These are phyloP conservation scores for Orthonevra nobilis DNA, from an alignment of 2,888 invertebrate species.

Conservation along the genomic window DNA sequence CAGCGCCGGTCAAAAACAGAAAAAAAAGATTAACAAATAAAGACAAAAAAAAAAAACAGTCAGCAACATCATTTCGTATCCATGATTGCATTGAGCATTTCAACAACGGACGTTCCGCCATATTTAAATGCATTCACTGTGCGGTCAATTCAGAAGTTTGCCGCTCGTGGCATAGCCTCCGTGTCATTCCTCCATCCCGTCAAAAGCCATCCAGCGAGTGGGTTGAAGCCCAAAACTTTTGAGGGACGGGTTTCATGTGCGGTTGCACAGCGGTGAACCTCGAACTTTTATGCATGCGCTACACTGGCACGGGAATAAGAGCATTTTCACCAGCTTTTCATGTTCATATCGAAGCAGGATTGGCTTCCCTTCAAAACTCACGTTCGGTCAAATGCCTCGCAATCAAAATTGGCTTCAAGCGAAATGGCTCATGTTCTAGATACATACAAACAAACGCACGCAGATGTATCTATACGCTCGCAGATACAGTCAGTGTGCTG, in stretches of 20 bases:
- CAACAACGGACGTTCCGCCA: conserved; percentile 6
- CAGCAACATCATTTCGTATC: conserved; percentile 20
- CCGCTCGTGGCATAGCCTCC: background rate
- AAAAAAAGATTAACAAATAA: conserved; percentile 20
- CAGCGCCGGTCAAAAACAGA: too few relatives aligned
- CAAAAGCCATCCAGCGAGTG: too few relatives aligned
- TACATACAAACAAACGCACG: conserved; percentile 7
- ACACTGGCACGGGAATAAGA: background rate
- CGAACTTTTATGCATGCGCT: conserved; percentile 33
- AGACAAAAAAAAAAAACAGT: background rate
- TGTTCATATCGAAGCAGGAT: background rate
- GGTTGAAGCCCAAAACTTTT: too few relatives aligned
- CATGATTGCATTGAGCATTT: conserved; percentile 29
- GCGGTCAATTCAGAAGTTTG: conserved; percentile 48
- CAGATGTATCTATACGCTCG: too few relatives aligned
- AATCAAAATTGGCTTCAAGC: conserved; percentile 28
- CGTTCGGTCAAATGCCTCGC: background rate
- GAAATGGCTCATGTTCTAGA: conserved; percentile 5
- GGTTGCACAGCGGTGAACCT: conserved; percentile 44
- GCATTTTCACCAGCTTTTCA: background rate
- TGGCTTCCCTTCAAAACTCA: conserved; percentile 13
- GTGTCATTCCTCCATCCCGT: too few relatives aligned
- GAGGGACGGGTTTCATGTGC: conserved; percentile 7
- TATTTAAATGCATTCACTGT: conserved; percentile 52
- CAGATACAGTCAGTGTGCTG: too few relatives aligned